Base-by-base conservation (phyloP, 2,113 vertebrate genomes). In the Platycercus adscitus region DNA sequence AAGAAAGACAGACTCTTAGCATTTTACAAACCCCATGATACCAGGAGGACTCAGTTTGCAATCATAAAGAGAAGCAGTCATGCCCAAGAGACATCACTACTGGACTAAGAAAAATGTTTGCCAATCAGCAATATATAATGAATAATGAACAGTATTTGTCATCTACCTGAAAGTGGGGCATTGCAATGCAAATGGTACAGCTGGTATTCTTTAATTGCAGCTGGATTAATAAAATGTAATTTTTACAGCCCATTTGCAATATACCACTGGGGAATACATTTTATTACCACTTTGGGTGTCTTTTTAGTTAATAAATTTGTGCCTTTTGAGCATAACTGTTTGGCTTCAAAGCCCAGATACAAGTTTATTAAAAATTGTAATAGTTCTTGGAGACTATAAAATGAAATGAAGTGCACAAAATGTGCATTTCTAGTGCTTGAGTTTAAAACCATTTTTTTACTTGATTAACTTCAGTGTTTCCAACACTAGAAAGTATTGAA, bases 281-380 rank as follows among this genome's bases (percentile, higher is more conserved):
- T 98, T 98, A 98, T 91, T 96, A 82, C 96, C 92, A 87, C 84
- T 97, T 97, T 96, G 97, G 97, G 95, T 98, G 82, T 95, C 96
- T 97, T 97, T 96, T 96, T 96, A 96, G 86, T 97, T 98, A 98
- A 98, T 97, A 98, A 97, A 98, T 98, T 96, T 94, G 94, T 97
- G 96, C 90, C 94, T 97, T 98, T 97, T 97, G 89, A 98, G 92
- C 94, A 41, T 96, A 97, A 97, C 95, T 94, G 76, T 98, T 98
- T 98, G 95, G 93, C 97, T 97, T 97, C 89, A 98, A 97, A 96
- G 97, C 96, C 92, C 94, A 96, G 95, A 97, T 95, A 98, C 94
- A 98, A 98, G 94, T 98, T 98, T 98, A 98, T 98, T 98, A 98
- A 98, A 98, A 98, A 97, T 93, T 97, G 86, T 98, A 97, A 96